Conservation (phyloP, 1,140 invertebrate genomes). For the Lepidurus apus region DNA sequence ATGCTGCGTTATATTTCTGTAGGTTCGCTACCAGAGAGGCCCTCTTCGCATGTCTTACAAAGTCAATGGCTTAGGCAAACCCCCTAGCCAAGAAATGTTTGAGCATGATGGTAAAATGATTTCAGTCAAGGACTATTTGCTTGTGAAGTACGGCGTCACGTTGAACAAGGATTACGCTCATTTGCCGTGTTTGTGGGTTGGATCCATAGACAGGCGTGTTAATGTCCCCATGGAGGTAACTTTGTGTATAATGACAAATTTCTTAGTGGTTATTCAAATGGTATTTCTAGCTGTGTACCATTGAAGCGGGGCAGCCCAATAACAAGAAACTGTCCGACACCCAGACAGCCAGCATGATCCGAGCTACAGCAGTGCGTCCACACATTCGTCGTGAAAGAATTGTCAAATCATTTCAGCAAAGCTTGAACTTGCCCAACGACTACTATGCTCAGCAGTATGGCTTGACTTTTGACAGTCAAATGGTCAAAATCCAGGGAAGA, state of each 20-base stretch:
- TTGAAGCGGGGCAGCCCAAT: slow-evolving; percentile 56
- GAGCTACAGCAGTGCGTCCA: slow-evolving; percentile 55
- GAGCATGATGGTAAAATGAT: slow-evolving; percentile 22
- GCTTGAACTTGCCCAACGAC: slow-evolving; percentile 23
- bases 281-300: slow-evolving; percentile 50
- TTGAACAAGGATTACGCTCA: slow-evolving; percentile 8
- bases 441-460: slow-evolving; percentile 29
- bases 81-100: slow-evolving; percentile 31
- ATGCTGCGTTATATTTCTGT: neutral
- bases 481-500: slow-evolving; percentile 30
- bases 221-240: slow-evolving; percentile 35
- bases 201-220: slow-evolving; percentile 16
- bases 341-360: slow-evolving; percentile 62
- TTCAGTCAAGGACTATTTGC: slow-evolving; percentile 32
- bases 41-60: neutral
- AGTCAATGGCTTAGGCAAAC: slow-evolving; percentile 28
- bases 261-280: slow-evolving; percentile 35
- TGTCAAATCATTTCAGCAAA: slow-evolving; percentile 41
- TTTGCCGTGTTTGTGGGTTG: slow-evolving; percentile 34
- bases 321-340: slow-evolving; percentile 50
- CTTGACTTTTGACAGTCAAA: slow-evolving; percentile 23
- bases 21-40: slow-evolving; percentile 29
- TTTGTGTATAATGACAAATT: slow-evolving; percentile 12
- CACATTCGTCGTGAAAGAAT: slow-evolving; percentile 57
- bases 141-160: neutral